Conservation (phyloP, 2,113 vertebrate species). For the Cryptomyrus ogoouensis region DNA sequence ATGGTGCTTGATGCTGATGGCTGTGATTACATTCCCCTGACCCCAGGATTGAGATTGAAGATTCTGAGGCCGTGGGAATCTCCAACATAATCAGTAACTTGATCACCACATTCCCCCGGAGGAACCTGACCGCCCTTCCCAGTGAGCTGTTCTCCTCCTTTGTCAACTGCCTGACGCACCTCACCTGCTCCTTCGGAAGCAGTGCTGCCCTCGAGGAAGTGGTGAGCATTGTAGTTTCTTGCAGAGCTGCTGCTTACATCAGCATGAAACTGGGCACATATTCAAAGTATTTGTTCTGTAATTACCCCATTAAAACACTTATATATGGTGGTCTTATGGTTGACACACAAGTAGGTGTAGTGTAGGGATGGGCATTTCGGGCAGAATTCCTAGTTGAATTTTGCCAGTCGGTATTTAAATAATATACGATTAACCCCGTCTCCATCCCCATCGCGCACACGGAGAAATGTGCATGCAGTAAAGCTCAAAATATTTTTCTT, state of each 20-base stretch:
- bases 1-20: neutral
- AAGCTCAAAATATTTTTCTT: too few relatives aligned
- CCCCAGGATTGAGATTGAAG: conserved; percentile 93
- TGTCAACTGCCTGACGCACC: conserved; percentile 93
- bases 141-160: conserved; percentile 94
- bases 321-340: neutral
- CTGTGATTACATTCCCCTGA: conserved; percentile 21
- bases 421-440: neutral
- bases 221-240: conserved; percentile 60
- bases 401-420: neutral
- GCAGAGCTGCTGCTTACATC: neutral
- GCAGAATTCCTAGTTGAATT: neutral
- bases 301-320: neutral
- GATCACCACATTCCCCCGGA: conserved; percentile 92
- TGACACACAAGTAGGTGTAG: neutral
- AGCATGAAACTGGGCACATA: neutral
- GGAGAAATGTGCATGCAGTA: too few relatives aligned
- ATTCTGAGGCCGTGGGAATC: conserved; percentile 95
- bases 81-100: conserved; percentile 96
- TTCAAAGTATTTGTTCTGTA: neutral
- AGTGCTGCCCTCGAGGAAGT: conserved; percentile 96
- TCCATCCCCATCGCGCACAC: too few relatives aligned
- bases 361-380: neutral
- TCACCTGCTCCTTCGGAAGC: conserved; percentile 94
- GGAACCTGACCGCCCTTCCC: conserved; percentile 86